These are phyloP conservation scores for Himalopsyche japonica DNA, from an alignment of 2,888 invertebrate species.

Conservation along the genomic window DNA sequence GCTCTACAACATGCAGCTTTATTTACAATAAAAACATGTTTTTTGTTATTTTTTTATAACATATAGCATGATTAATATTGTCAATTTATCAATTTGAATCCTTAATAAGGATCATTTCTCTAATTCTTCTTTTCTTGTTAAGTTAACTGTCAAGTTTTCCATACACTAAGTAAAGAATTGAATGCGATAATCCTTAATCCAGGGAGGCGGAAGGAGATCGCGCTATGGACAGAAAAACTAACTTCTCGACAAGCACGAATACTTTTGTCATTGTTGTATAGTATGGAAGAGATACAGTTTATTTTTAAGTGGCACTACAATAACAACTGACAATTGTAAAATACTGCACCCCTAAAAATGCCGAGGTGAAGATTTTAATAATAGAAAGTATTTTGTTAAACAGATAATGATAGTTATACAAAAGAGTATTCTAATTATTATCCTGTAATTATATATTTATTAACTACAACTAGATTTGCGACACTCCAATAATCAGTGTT, in stretches of 20 bases:
- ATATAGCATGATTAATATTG: no score
- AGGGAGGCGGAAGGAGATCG: conserved; percentile 40
- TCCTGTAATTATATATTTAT: no score
- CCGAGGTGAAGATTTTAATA: background rate
- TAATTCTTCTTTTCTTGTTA: background rate
- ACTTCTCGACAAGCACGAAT: conserved; percentile 22
- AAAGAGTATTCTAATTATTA: no score
- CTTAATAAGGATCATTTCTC: no score
- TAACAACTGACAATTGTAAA: conserved; percentile 11
- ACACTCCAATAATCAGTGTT: no score
- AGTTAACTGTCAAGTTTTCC: conserved; percentile 29
- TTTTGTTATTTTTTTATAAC: no score
- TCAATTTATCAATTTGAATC: no score
- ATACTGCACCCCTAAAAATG: background rate
- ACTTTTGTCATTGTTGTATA: conserved; percentile 19
- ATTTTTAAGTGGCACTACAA: background rate
- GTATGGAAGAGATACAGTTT: conserved; percentile 15
- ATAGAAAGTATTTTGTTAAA: no score
- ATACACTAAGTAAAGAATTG: conserved; percentile 36
- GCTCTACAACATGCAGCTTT: no score
- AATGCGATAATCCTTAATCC: conserved; percentile 40
- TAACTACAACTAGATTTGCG: no score
- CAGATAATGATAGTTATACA: no score
- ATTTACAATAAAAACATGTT: no score
- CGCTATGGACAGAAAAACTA: conserved; percentile 39